phyloP scores from a whole-genome alignment of 2,888 invertebrate genomes.

The Megastigmus dorsalis region DNA sequence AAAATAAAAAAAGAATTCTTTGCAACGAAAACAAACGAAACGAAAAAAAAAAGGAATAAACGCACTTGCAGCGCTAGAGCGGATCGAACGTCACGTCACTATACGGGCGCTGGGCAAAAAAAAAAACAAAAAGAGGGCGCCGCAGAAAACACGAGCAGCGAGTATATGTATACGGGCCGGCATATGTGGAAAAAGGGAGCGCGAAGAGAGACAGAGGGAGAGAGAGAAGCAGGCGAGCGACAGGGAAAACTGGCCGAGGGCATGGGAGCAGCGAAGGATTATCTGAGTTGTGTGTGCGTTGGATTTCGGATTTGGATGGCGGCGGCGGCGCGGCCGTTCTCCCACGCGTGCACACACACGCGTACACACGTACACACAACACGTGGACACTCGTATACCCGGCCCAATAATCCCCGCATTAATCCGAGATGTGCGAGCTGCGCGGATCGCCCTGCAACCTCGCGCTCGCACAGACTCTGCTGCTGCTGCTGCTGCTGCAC shows the following conservation, averaged over 20 bases:
- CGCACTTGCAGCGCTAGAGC: not conserved
- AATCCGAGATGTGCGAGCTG: no score
- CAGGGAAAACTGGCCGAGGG: not conserved
- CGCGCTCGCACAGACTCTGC: no score
- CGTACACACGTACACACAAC: slow-evolving; percentile 65
- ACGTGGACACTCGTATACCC: slow-evolving; percentile 47
- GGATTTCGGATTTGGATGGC: slow-evolving; percentile 72
- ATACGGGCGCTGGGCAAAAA: not conserved
- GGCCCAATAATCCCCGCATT: slow-evolving; percentile 42
- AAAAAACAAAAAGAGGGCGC: not conserved
- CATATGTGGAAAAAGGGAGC: not conserved
- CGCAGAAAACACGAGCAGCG: no score
- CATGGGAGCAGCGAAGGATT: slow-evolving; percentile 64
- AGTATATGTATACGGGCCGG: no score
- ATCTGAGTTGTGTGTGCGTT: slow-evolving; percentile 72
- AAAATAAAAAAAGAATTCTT: no score
- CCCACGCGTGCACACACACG: slow-evolving; percentile 65
- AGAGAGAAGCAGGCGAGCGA: not conserved
- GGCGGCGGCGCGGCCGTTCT: slow-evolving; percentile 55
- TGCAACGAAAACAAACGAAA: no score
- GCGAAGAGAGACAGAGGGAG: not conserved
- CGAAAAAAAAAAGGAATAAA: not conserved
- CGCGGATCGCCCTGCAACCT: no score
- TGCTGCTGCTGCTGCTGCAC: no score
- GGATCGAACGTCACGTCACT: slow-evolving; percentile 22